phyloP scores from a whole-genome alignment of 2,113 vertebrate species.

The Sinocyclocheilus anophthalmus region DNA sequence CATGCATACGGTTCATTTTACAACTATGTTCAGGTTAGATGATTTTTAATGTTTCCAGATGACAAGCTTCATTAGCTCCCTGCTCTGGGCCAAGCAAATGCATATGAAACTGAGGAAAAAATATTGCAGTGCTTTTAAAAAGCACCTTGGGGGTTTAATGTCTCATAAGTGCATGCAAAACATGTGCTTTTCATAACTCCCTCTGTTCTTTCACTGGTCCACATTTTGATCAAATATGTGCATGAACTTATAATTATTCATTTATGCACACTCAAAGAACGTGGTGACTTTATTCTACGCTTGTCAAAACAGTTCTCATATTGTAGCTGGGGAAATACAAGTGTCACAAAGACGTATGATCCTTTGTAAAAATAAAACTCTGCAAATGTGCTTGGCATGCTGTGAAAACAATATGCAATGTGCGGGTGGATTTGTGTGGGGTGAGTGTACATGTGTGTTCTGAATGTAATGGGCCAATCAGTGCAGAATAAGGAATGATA shows the following conservation, averaged over 20 bases:
- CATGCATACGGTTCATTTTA: conserved; percentile 19
- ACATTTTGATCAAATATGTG: conserved; percentile 34
- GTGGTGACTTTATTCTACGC: conserved; percentile 4
- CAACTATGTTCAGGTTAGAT: conserved; percentile 32
- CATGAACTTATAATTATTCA: conserved; percentile 32
- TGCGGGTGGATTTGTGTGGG: conserved; percentile 23
- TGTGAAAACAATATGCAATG: neutral
- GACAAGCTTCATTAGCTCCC: conserved; percentile 40
- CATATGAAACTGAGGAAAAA: conserved; percentile 9
- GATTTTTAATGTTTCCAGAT: conserved; percentile 42
- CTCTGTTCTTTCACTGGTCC: conserved; percentile 32
- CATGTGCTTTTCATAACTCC: conserved; percentile 33
- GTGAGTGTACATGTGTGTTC: neutral
- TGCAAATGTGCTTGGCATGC: conserved; percentile 2
- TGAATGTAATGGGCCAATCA: conserved; percentile 10
- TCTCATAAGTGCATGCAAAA: conserved; percentile 41
- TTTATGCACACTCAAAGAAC: conserved; percentile 11
- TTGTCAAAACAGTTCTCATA: conserved; percentile 5
- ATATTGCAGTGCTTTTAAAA: conserved; percentile 28
- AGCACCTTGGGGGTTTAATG: conserved; percentile 21
- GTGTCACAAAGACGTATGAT: conserved; percentile 21
- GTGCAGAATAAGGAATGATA: neutral
- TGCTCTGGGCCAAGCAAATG: conserved; percentile 9
- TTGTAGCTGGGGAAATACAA: neutral
- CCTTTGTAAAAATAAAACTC: neutral